Evolutionary conservation across 2,888 invertebrate species (phyloP).

Genomic region (Lumbricus terrestris): DNA sequence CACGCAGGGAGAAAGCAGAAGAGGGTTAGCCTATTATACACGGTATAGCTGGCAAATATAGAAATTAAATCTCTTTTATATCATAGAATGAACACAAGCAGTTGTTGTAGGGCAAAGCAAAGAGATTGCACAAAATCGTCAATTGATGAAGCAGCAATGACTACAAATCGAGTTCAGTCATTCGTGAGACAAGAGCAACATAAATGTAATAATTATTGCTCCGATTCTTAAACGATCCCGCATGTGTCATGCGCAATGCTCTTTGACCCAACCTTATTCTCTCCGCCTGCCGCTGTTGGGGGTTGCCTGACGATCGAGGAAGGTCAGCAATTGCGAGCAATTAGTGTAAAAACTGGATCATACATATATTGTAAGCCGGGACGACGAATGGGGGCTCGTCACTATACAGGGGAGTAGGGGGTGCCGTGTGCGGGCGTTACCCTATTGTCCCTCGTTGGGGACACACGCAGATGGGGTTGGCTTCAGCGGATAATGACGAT

Average conservation of each 20-base stretch:
- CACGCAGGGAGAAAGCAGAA: neutral
- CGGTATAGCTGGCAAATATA: neutral
- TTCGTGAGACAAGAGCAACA: too few species aligned
- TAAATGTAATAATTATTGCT: too few species aligned
- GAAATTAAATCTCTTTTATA: neutral
- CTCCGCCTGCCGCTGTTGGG: neutral
- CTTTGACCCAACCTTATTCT: neutral
- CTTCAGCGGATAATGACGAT: neutral
- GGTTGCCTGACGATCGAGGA: neutral
- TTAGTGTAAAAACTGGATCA: neutral
- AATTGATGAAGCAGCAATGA: neutral
- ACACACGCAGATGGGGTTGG: neutral
- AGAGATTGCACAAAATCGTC: neutral
- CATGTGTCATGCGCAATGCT: constrained; percentile 3
- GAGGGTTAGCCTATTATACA: too few species aligned
- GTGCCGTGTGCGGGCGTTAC: neutral
- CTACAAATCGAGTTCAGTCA: neutral
- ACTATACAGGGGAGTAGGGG: too few species aligned
- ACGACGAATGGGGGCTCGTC: too few species aligned
- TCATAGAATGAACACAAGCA: neutral
- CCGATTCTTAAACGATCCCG: neutral
- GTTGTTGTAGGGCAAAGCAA: neutral
- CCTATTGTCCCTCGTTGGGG: neutral
- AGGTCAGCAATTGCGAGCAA: neutral
- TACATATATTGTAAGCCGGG: neutral